Conservation (phyloP, 1,140 invertebrate species). For the Conus ventricosus region DNA sequence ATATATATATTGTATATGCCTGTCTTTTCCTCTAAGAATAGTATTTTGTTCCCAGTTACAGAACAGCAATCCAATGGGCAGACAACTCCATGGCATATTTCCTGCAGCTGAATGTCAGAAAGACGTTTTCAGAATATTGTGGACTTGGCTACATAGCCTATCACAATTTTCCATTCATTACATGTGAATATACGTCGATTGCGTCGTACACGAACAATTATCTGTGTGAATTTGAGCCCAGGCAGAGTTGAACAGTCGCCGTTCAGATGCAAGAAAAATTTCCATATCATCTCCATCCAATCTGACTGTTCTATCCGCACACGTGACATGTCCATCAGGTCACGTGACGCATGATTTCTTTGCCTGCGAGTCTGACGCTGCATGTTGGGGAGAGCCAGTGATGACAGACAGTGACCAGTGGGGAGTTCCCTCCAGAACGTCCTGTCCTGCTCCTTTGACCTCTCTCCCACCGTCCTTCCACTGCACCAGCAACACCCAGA, state of each 20-base stretch:
- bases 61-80: neutral
- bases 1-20: too few relatives aligned
- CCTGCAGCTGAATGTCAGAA: neutral
- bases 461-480: constrained; percentile 13
- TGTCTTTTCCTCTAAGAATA: too few relatives aligned
- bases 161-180: too few relatives aligned
- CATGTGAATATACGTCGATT: neutral
- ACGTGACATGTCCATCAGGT: neutral
- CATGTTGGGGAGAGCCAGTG: neutral
- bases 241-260: neutral
- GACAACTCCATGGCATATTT: neutral
- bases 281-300: neutral
- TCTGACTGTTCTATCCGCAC: neutral
- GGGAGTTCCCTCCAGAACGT: neutral
- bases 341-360: constrained; percentile 2
- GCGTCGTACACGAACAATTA: neutral
- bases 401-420: neutral
- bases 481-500: neutral
- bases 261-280: neutral
- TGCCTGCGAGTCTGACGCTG: neutral
- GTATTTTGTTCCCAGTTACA: neutral
- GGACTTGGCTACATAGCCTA: too few relatives aligned
- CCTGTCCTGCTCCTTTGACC: neutral
- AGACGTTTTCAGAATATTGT: neutral
- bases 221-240: neutral